These are phyloP conservation scores for Drosophila villosipedis DNA, from an alignment of 2,888 invertebrate genomes.

Conservation along the genomic window DNA sequence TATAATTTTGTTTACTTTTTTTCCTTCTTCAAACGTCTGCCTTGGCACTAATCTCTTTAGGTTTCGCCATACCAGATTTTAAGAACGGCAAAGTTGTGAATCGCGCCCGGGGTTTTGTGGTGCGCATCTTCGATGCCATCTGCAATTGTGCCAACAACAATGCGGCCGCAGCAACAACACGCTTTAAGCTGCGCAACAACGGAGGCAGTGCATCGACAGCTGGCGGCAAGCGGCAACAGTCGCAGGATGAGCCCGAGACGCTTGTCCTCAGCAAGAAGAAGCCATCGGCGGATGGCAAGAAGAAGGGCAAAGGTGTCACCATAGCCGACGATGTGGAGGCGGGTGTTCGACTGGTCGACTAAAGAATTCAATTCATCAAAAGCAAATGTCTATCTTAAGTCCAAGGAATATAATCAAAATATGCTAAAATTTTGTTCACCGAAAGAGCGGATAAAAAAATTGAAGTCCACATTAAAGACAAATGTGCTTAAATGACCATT, in stretches of 20 bases:
- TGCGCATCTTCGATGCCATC: constrained; percentile 88
- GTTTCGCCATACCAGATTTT: constrained; percentile 85
- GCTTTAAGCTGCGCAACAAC: constrained; percentile 82
- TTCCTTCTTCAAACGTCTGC: constrained; percentile 13
- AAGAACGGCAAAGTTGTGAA: constrained; percentile 87
- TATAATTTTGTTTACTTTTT: constrained; percentile 25
- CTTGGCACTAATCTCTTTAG: constrained; percentile 66
- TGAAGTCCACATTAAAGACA: constrained; percentile 4
- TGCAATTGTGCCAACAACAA: constrained; percentile 88
- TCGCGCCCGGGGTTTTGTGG: constrained; percentile 87
- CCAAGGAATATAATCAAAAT: constrained; percentile 47
- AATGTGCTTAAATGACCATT: constrained; percentile 15
- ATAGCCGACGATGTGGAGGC: constrained; percentile 68
- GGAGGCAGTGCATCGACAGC: constrained; percentile 47
- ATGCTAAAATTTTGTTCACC: constrained; percentile 1
- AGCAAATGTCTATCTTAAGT: constrained; percentile 10
- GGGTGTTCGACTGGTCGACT: constrained; percentile 65
- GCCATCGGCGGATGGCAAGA: constrained; percentile 61
- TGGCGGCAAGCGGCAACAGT: constrained; percentile 64
- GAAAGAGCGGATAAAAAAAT: not conserved
- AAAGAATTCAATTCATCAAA: constrained; percentile 17
- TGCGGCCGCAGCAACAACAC: constrained; percentile 86
- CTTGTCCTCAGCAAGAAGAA: constrained; percentile 71
- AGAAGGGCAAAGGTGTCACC: constrained; percentile 66
- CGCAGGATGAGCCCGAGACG: constrained; percentile 65